Conservation (phyloP, 1,140 invertebrate species). For the Zaprionus gabonicus region DNA sequence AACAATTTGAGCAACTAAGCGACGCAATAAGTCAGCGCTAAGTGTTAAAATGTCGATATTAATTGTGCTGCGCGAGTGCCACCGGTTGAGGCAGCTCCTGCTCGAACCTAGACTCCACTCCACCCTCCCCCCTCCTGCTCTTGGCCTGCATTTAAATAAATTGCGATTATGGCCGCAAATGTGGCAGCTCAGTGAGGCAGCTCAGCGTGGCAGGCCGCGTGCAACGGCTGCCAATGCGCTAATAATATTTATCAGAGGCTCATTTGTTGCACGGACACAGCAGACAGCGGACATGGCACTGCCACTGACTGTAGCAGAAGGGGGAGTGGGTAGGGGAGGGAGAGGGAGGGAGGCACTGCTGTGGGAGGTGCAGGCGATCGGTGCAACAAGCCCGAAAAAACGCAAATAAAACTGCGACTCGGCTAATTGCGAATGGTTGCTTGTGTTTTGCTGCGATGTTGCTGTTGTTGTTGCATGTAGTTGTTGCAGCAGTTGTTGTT, state of each 20-base stretch:
- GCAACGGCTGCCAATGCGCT: constrained; percentile 61
- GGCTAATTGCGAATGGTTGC: constrained; percentile 60
- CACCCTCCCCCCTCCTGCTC: background rate
- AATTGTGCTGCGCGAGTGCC: constrained; percentile 67
- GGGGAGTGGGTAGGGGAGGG: background rate
- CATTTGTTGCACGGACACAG: constrained; percentile 75
- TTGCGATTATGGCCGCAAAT: constrained; percentile 80
- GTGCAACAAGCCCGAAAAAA: constrained; percentile 15
- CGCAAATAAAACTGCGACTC: constrained; percentile 60
- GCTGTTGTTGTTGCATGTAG: constrained; percentile 37
- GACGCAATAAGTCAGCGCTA: constrained; percentile 80
- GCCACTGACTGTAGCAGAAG: background rate
- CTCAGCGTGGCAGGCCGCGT: constrained; percentile 26
- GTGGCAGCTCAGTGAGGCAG: constrained; percentile 55
- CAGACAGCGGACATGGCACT: constrained; percentile 7
- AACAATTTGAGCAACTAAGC: constrained; percentile 76
- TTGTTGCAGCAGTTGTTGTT: constrained; percentile 21
- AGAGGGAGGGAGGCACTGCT: background rate
- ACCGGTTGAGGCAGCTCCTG: constrained; percentile 40
- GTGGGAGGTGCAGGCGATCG: background rate
- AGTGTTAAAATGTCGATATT: constrained; percentile 84
- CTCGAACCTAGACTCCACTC: background rate
- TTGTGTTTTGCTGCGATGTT: constrained; percentile 22
- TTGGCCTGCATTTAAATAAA: constrained; percentile 74
- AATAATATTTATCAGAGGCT: constrained; percentile 83